Evolutionary conservation across 2,113 vertebrate species (phyloP), one percentile per base, ranked within the genome.

Genomic region (Raja brachyura): DNA sequence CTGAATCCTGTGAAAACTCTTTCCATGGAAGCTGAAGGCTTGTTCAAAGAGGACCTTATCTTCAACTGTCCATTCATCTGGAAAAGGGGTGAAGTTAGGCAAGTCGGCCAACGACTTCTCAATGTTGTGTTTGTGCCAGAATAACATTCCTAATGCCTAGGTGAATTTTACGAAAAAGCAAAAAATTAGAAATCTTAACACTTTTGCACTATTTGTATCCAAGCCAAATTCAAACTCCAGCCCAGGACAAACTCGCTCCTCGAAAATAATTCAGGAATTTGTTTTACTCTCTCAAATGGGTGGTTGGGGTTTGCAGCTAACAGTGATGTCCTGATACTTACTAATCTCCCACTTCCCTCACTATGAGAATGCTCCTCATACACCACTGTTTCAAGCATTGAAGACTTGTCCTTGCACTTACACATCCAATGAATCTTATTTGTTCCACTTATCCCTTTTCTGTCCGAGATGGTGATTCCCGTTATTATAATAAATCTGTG

Each of bases 51-150:
- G 95, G 94, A 99, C 99, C 96, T 99, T 99, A 94, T 99, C 99
- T 96, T 99, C 99, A 85, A 99, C 98, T 0, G 98, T 99, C 99
- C 99, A 99, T 95, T 99, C 99, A 93, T 99, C 99, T 5, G 99
- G 99, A 95, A 99, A 99, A 93, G 99, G 99, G 39, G 99, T 99
- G 96, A 99, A 99, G 95, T 99, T 99, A 11, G 99, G 98, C 94
- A 99, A 96, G 96, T 99, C 99, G 0, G 98, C 98, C 93, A 99
- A 97, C 7, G 99, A 99, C 96, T 98, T 98, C 96, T 99, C 98
- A 74, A 99, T 98, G 96, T 98, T 98, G 96, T 99, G 98, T 93
- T 99, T 99, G 95, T 99, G 98, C 98, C 98, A 99, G 96, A 99
- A 99, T 93, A 99, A 96, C 98, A 99, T 99, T 93, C 98, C 98